Conservation (phyloP, 2,888 invertebrate species). For the Dasypolia templi region DNA sequence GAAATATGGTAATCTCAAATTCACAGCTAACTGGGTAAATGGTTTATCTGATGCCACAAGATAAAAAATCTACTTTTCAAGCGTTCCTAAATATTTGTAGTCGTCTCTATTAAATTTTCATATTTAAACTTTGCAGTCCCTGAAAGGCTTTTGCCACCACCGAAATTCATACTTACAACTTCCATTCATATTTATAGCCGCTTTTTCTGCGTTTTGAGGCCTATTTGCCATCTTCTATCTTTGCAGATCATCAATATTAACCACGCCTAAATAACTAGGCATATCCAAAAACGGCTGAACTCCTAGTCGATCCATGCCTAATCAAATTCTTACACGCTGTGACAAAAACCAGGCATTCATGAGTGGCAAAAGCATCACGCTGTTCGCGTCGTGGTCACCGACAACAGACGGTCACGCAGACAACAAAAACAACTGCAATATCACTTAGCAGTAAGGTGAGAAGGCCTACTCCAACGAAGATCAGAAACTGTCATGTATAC, state of each 20-base stretch:
- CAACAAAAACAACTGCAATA: conserved; percentile 50
- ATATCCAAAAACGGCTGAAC: conserved; percentile 22
- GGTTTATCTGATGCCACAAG: neutral
- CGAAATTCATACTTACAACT: conserved; percentile 22
- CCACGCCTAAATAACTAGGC: conserved; percentile 19
- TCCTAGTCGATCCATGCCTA: conserved; percentile 39
- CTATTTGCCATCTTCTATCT: conserved; percentile 24
- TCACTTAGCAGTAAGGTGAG: neutral
- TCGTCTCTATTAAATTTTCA: neutral
- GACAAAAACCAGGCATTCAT: conserved; percentile 59
- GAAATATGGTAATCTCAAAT: neutral
- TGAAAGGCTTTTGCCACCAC: neutral
- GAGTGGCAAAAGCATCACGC: conserved; percentile 70
- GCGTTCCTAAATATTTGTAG: neutral
- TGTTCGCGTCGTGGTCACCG: conserved; percentile 63
- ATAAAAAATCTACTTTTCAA: neutral
- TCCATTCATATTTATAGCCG: conserved; percentile 16
- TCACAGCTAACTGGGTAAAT: too few relatives aligned
- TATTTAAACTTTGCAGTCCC: neutral
- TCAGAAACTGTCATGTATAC: neutral
- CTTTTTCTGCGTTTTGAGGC: neutral
- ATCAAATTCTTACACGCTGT: conserved; percentile 59
- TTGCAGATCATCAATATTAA: conserved; percentile 47
- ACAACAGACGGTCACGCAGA: conserved; percentile 58
- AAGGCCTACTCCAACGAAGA: conserved; percentile 19